Evolutionary conservation across 1,140 invertebrate species (phyloP).

Genomic region (Hycleus phaleratus): DNA sequence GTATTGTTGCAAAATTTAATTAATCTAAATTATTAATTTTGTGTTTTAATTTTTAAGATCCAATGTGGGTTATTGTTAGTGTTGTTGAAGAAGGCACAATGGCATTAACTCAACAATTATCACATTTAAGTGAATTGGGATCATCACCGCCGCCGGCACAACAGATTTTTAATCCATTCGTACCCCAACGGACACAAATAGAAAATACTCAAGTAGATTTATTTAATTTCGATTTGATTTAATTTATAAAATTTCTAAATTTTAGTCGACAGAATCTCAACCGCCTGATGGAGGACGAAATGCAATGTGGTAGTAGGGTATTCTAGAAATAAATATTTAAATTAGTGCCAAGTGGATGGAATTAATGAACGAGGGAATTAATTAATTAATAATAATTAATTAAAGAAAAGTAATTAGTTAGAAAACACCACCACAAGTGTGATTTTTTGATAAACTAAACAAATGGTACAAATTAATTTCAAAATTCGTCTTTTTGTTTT

Average conservation of each 20-base stretch:
- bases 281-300: constrained; percentile 10
- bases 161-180: constrained; percentile 29
- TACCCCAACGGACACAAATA: constrained; percentile 22
- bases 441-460: neutral
- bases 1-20: constrained; percentile 42
- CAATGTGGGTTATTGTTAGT: constrained; percentile 37
- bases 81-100: constrained; percentile 38
- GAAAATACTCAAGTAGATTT: constrained; percentile 17
- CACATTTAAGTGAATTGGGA: constrained; percentile 34
- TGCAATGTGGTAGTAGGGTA: constrained; percentile 3
- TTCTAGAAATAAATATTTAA: neutral
- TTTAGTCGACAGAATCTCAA: too few species aligned
- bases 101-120: constrained; percentile 36
- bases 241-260: constrained; percentile 12
- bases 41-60: constrained; percentile 25
- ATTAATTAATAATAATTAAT: neutral
- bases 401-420: neutral
- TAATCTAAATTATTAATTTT: neutral
- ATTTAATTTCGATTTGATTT: neutral
- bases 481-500: too few species aligned
- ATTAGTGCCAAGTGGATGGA: constrained; percentile 5
- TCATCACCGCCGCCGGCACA: constrained; percentile 17
- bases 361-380: neutral
- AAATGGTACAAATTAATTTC: constrained; percentile 9
- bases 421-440: constrained; percentile 5